Base-by-base conservation (phyloP, 37 sponge, comb jelly and placozoan species). In the Haliclona indistincta region DNA sequence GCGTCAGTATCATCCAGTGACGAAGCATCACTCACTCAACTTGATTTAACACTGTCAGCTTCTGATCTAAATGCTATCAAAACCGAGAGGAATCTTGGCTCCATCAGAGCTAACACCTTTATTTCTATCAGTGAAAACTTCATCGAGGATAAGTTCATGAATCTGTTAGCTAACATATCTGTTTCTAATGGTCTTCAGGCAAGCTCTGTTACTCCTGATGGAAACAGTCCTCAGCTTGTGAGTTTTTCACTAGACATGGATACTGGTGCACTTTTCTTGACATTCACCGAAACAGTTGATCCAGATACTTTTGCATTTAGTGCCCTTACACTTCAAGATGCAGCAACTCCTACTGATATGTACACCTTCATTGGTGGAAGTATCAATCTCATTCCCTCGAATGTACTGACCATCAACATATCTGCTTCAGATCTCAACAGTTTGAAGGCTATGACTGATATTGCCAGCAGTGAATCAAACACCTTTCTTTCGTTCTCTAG, bases 251-350 rank as follows among this genome's bases (percentile, higher is more conserved):
- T 95, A 36, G 87, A 95, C 42, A 54, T 95, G 20, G 72, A 83
- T 68, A 65, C 64, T 47, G 83, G 81, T 22, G 38, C 61, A 17
- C 55, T 95, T 1, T 51, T 86, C 26, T 63, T 95, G 56, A 82
- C 80, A 1, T 95, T 95, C 73, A 75, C 62, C 63, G 96, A 95
- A 65, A 54, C 88, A 0, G 71, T 95, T n/a, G 91, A 95, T 71
- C 26, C 68, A 23, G 13, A 11, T 2, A 80, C 73, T 1, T 60
- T 89, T 29, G 45, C 43, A 10, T 60, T 85, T 8, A 64, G 63
- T 30, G 45, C 51, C 2, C 37, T 87, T 22, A 41, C 58, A 3
- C 49, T 88, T 43, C 40, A 44, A 13, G 53, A 83, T 64, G 32
- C 29, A 20, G 66, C 32, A 43, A 35, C 58, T 6, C 54, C 75